Conservation (phyloP, 2,113 vertebrate species). For the Marcusenius ussheri region DNA sequence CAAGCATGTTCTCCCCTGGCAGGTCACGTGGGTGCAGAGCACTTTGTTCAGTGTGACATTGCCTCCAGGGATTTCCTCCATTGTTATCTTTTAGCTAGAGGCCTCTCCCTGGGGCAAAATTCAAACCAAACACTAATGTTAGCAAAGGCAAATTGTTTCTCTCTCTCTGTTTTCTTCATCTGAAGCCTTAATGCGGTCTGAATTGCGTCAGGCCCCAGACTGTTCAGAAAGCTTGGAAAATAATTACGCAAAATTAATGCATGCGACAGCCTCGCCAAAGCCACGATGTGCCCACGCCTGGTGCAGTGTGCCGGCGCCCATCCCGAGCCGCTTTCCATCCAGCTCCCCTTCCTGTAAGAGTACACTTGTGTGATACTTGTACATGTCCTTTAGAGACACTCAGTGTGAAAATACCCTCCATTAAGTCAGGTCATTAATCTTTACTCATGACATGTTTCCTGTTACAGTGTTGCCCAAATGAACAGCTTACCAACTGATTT, state of each 20-base stretch:
- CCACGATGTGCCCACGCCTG: neutral
- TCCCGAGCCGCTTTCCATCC: neutral
- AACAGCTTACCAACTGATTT: neutral
- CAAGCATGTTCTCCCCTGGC: too few relatives aligned
- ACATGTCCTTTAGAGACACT: neutral
- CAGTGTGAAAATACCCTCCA: neutral
- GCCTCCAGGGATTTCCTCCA: neutral
- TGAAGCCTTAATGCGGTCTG: neutral
- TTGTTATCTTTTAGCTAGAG: neutral
- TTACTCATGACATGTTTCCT: neutral
- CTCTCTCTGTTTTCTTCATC: neutral
- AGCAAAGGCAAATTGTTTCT: neutral
- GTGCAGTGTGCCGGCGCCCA: neutral
- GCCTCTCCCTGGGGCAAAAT: neutral
- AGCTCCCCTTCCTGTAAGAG: neutral
- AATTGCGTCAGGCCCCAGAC: slow-evolving; percentile 1
- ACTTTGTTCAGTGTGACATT: neutral
- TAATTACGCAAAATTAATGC: slow-evolving; percentile 6
- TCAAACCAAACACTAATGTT: neutral
- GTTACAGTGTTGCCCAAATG: neutral
- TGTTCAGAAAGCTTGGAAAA: neutral
- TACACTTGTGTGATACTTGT: neutral
- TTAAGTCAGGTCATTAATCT: neutral
- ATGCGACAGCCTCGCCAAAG: neutral
- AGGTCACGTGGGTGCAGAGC: neutral